phyloP scores from a whole-genome alignment of 2,797 vertebrate genomes.

The Alosa sapidissima region DNA sequence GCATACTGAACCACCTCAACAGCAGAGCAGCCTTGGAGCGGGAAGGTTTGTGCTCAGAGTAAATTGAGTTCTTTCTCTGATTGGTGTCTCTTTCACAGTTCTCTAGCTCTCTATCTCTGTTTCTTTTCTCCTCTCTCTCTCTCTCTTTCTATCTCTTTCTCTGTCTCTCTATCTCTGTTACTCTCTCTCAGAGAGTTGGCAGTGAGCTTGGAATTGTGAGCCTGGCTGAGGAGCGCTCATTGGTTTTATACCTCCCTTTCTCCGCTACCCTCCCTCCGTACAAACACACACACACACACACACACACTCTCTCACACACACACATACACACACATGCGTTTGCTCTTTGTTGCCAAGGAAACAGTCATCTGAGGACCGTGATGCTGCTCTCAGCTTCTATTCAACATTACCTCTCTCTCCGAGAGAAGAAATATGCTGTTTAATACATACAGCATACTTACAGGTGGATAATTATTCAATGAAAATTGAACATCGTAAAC shows the following conservation, averaged over 20 bases:
- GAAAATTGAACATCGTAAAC: slow-evolving; percentile 51
- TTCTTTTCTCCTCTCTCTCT: background rate
- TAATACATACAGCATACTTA: slow-evolving; percentile 68
- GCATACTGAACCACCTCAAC: slow-evolving; percentile 66
- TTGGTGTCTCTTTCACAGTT: background rate
- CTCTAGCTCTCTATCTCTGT: background rate
- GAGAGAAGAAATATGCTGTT: background rate
- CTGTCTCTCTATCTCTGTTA: slow-evolving; percentile 46
- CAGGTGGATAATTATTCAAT: slow-evolving; percentile 73
- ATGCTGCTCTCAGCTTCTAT: slow-evolving; percentile 75
- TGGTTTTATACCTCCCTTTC: slow-evolving; percentile 80
- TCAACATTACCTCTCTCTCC: slow-evolving; percentile 64
- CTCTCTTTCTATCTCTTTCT: background rate
- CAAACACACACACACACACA: slow-evolving; percentile 10
- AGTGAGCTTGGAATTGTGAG: slow-evolving; percentile 66
- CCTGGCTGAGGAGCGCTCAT: slow-evolving; percentile 64
- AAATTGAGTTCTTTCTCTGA: slow-evolving; percentile 29
- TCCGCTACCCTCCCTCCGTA: slow-evolving; percentile 21
- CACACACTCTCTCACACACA: background rate
- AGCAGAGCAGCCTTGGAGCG: slow-evolving; percentile 41
- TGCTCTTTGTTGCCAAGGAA: slow-evolving; percentile 79
- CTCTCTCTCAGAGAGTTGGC: slow-evolving; percentile 32
- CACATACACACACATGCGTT: slow-evolving; percentile 47
- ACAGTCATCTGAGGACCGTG: slow-evolving; percentile 79
- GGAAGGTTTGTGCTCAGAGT: slow-evolving; percentile 55